phyloP scores from a whole-genome alignment of 2,113 vertebrate species.

The Lepus timidus region DNA sequence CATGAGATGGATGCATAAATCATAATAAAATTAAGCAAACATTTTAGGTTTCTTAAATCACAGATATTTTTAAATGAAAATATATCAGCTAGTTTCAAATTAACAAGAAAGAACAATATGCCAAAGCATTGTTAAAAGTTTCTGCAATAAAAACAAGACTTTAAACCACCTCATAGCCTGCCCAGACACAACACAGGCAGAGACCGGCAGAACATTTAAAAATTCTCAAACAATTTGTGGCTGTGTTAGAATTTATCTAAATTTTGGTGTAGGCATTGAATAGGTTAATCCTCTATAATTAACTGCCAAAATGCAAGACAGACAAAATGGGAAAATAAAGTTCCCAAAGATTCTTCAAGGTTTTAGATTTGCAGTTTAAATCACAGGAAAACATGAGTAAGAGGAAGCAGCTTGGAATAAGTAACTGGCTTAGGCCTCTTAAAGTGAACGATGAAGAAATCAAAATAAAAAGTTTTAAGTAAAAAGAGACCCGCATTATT shows the following conservation, averaged over 20 bases:
- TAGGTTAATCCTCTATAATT: slow-evolving; percentile 71
- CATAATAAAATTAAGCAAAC: slow-evolving; percentile 89
- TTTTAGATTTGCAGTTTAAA: slow-evolving; percentile 67
- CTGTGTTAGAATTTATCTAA: slow-evolving; percentile 68
- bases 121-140: slow-evolving; percentile 75
- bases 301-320: slow-evolving; percentile 64
- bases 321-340: slow-evolving; percentile 74
- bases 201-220: slow-evolving; percentile 55
- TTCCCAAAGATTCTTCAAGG: slow-evolving; percentile 45
- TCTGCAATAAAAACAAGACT: neutral
- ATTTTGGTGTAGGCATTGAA: slow-evolving; percentile 48
- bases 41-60: slow-evolving; percentile 83
- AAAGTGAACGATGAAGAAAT: slow-evolving; percentile 52
- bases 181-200: slow-evolving; percentile 23
- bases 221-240: slow-evolving; percentile 59
- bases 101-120: slow-evolving; percentile 68
- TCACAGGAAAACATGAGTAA: slow-evolving; percentile 13
- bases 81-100: slow-evolving; percentile 74
- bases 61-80: slow-evolving; percentile 69
- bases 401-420: neutral
- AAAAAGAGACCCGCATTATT: slow-evolving; percentile 2
- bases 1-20: slow-evolving; percentile 86
- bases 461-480: slow-evolving; percentile 34
- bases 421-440: neutral
- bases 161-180: slow-evolving; percentile 12